A percentile compares a stretch with the other conserved stretches of the same genome.
phyloP scores from a whole-genome alignment of 1,140 invertebrate species.

The Lepidotrigona ventralis region DNA sequence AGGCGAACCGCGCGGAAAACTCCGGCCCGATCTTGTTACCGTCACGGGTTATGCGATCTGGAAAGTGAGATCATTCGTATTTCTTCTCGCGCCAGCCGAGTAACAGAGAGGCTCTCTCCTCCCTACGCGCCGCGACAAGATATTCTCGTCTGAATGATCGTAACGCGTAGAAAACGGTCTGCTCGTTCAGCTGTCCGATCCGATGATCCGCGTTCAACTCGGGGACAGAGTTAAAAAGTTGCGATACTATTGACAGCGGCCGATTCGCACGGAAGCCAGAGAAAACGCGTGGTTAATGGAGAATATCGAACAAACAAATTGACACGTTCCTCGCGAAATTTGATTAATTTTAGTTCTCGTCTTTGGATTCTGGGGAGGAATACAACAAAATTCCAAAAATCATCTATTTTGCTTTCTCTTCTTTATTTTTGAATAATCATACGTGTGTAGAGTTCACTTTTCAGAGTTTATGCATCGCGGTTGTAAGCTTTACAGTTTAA shows the following conservation, averaged over 20 bases:
- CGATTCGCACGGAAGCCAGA: not conserved
- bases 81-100: conserved; percentile 14
- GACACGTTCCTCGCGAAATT: not conserved
- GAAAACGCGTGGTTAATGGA: not conserved
- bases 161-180: not conserved
- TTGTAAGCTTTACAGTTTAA: too few species aligned
- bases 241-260: not conserved
- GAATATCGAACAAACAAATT: not conserved
- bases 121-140: conserved; percentile 6
- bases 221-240: not conserved
- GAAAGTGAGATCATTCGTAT: conserved; percentile 45
- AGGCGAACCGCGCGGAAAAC: conserved; percentile 32
- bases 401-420: too few species aligned
- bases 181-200: not conserved
- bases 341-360: too few species aligned
- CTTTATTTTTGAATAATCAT: too few species aligned
- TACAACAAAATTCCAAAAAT: too few species aligned
- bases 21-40: conserved; percentile 40
- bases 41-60: conserved; percentile 18
- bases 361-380: too few species aligned
- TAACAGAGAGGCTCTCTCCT: conserved; percentile 2
- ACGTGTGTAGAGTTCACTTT: too few species aligned
- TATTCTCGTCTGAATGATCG: conserved; percentile 16
- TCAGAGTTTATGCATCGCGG: too few species aligned
- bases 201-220: not conserved